A percentile compares a stretch with the other conserved stretches of the same genome.
Conservation (phyloP, 2,113 vertebrate genomes). For the Dermatemys mawii region DNA sequence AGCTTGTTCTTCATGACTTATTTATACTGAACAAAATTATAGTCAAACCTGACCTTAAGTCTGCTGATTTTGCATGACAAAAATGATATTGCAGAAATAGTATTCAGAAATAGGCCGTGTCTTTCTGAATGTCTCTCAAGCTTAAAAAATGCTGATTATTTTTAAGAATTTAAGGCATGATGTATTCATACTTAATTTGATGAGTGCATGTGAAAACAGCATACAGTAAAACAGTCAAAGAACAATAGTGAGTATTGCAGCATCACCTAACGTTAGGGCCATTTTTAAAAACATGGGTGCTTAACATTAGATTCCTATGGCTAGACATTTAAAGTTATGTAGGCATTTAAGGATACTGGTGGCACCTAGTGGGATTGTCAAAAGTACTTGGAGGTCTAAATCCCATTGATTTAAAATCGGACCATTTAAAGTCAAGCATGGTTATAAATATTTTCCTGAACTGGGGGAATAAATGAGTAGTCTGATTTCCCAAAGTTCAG, state of each 20-base stretch:
- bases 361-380: not conserved
- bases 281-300: not conserved
- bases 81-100: not conserved
- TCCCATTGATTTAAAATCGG: rapidly evolving
- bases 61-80: constrained; percentile 30
- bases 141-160: not conserved
- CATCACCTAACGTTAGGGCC: not conserved
- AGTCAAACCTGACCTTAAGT: constrained; percentile 45
- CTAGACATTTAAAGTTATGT: not conserved
- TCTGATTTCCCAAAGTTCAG: not conserved
- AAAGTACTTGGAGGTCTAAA: not conserved
- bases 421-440: not conserved
- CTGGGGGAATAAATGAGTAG: not conserved
- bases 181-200: not conserved
- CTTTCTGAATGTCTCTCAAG: not conserved
- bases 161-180: not conserved
- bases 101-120: not conserved
- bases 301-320: not conserved
- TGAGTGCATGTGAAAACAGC: not conserved
- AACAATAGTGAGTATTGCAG: no score
- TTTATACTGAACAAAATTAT: constrained; percentile 5
- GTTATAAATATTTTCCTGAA: not conserved
- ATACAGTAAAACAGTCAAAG: not conserved
- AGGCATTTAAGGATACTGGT: not conserved
- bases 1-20: constrained; percentile 14